Evolutionary conservation across 2,888 invertebrate genomes (phyloP), one percentile per base, ranked within the genome.

Genomic region (Acheta domesticus): DNA sequence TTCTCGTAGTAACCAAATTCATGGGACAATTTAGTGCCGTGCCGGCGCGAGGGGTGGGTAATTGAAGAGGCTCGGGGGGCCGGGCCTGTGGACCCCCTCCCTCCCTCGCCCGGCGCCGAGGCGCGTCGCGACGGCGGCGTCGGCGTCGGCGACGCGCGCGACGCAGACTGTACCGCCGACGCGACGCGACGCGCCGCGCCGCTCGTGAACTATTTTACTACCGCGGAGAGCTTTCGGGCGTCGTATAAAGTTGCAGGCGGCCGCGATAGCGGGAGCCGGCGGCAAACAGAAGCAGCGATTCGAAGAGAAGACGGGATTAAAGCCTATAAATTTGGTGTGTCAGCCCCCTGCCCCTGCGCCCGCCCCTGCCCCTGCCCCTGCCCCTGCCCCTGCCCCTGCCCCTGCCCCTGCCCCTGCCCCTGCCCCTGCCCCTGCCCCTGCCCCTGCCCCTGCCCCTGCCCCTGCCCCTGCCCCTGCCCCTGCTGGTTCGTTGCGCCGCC

Each of bases 171-270:
- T 20, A n/a, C 19, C 73, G 73, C 20, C 20, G 73, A 5, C 20
- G 19, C 19, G 73, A 11, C 19, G 73, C 20, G 19, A 5, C 19
- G 19, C 20, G 62, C 4, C 14, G 62, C 62, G n/a, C 14, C 62
- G 62, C 62, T 62, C 62, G n/a, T 62, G 62, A 62, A 62, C 62
- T n/a, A 62, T 62, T 62, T 62, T 62, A 62, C 62, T 19, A 62
- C 62, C 62, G 62, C 62, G 62, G n/a, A n/a, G 62, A 62, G 62
- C 62, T 62, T 62, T 62, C 62, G n/a, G 62, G n/a, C 62, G 62
- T 62, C 62, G 62, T 62, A 62, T 62, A 62, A 62, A 62, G 62
- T 62, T 62, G 62, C 16, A 62, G 62, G 62, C 62, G 62, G 62
- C 8, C n/a, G 62, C 62, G 62, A 62, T 62, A 62, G 62, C 62